These are phyloP conservation scores for Megamerina dolium DNA, from an alignment of 2,888 invertebrate genomes.

Conservation along the genomic window DNA sequence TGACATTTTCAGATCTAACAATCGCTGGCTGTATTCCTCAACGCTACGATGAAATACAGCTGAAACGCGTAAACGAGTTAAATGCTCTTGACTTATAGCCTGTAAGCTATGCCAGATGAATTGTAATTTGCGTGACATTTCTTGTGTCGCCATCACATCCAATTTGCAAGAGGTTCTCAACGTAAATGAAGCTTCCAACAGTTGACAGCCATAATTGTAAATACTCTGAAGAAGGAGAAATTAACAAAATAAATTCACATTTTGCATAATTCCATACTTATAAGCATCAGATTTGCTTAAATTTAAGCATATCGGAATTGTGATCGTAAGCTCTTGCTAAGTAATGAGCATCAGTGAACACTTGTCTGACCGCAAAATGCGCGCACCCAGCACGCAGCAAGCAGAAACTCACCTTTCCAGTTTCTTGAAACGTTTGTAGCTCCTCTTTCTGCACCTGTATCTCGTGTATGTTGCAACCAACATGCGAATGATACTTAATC, in stretches of 20 bases:
- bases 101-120: conserved; percentile 65
- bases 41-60: conserved; percentile 69
- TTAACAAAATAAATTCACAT: too few relatives aligned
- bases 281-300: too few relatives aligned
- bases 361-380: not conserved
- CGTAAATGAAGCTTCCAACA: conserved; percentile 67
- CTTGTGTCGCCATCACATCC: conserved; percentile 54
- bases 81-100: conserved; percentile 66
- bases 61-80: conserved; percentile 68
- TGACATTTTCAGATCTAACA: conserved; percentile 57
- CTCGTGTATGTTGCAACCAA: conserved; percentile 67
- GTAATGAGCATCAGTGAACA: not conserved
- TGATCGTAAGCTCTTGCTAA: too few relatives aligned
- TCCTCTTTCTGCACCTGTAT: conserved; percentile 70
- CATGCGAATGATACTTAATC: conserved; percentile 62
- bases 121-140: conserved; percentile 55
- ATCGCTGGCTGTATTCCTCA: conserved; percentile 59
- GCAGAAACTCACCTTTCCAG: conserved; percentile 63
- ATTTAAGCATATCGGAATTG: too few relatives aligned
- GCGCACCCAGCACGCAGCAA: too few relatives aligned
- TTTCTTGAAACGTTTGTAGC: conserved; percentile 69
- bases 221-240: conserved; percentile 56
- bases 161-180: conserved; percentile 67
- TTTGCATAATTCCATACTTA: too few relatives aligned
- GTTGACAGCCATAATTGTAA: conserved; percentile 73